Evolutionary conservation across 2,888 invertebrate genomes (phyloP).

Genomic region (Eupithecia subfuscata): DNA sequence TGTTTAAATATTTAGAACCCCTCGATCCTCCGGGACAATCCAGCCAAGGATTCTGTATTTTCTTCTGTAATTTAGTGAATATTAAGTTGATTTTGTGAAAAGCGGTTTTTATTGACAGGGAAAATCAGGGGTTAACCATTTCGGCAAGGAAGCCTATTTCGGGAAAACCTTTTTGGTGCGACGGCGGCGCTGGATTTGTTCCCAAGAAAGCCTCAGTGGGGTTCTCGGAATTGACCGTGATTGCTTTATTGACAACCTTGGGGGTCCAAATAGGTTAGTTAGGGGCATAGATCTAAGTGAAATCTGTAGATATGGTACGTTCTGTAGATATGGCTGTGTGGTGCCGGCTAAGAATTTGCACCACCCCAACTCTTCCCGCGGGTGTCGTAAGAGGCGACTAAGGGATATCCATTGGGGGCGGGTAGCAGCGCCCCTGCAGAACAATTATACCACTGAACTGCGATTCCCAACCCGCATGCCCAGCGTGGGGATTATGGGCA

Average conservation of each 20-base stretch:
- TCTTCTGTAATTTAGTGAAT: neutral
- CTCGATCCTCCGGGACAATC: neutral
- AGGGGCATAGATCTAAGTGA: too few species aligned
- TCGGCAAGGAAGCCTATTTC: neutral
- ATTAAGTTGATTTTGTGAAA: conserved; percentile 6
- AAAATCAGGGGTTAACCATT: conserved; percentile 14
- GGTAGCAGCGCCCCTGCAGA: too few species aligned
- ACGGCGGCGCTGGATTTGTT: neutral
- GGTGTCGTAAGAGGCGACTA: too few species aligned
- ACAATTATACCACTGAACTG: too few species aligned
- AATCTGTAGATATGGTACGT: too few species aligned
- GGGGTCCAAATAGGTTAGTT: neutral
- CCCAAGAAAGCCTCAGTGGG: neutral
- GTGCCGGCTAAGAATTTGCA: too few species aligned
- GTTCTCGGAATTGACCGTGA: conserved; percentile 3
- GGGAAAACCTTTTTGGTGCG: conserved; percentile 7
- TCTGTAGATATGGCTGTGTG: too few species aligned
- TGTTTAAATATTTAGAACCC: neutral
- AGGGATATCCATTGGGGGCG: too few species aligned
- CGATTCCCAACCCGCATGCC: too few species aligned
- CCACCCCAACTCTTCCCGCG: too few species aligned
- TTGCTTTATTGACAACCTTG: conserved; percentile 11
- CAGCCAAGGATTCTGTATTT: neutral
- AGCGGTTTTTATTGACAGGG: conserved; percentile 11
- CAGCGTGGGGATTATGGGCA: too few species aligned